Conservation (phyloP, 1,140 invertebrate species). For the Drosophila subpulchrella region DNA sequence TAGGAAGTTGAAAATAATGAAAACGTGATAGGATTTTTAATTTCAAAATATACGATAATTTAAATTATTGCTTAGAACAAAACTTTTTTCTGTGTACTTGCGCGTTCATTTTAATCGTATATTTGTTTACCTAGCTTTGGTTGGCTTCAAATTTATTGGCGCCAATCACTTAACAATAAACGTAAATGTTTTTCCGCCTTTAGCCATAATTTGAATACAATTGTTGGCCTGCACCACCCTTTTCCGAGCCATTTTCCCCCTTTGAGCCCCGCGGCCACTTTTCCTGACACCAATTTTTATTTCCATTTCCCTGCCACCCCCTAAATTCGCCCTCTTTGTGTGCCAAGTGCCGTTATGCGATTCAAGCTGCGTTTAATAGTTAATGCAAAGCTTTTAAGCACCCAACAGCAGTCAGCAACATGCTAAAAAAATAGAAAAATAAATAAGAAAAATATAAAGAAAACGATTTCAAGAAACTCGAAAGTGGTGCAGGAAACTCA, state of each 20-base stretch:
- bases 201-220: slow-evolving; percentile 45
- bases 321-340: slow-evolving; percentile 16
- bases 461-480: slow-evolving; percentile 24
- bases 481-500: not conserved
- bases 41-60: too few species aligned
- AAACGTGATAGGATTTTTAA: not conserved
- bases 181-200: slow-evolving; percentile 18
- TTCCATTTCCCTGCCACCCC: slow-evolving; percentile 45
- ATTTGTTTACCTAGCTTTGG: slow-evolving; percentile 33
- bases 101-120: not conserved
- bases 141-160: slow-evolving; percentile 56
- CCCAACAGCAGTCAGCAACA: slow-evolving; percentile 54
- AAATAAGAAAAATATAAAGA: slow-evolving; percentile 10
- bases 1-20: not conserved
- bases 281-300: slow-evolving; percentile 73
- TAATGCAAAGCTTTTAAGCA: slow-evolving; percentile 80
- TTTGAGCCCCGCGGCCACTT: slow-evolving; percentile 38
- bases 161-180: slow-evolving; percentile 52
- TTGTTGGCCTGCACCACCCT: slow-evolving; percentile 10
- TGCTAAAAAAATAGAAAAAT: slow-evolving; percentile 19
- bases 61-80: too few species aligned
- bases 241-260: not conserved
- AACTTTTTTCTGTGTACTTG: slow-evolving; percentile 1
- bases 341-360: slow-evolving; percentile 66
- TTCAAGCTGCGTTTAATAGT: slow-evolving; percentile 80